Evolutionary conservation across 2,888 invertebrate species (phyloP).

Genomic region (Drosophila antonietae): DNA sequence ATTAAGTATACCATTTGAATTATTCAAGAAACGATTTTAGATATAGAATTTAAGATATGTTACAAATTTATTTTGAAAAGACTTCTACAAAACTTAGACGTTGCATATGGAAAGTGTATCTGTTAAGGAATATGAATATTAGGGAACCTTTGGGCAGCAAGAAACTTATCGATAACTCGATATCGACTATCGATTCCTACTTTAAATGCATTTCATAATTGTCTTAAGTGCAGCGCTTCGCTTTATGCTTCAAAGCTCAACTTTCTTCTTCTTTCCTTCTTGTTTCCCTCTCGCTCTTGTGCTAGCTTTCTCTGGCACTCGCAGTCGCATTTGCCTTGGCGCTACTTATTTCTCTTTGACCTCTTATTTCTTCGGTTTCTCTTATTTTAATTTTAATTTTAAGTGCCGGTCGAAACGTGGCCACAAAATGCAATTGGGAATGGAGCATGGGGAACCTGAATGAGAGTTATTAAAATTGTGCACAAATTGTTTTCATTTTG

Average conservation of each 20-base stretch:
- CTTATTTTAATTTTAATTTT: not conserved
- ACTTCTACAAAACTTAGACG: too few relatives aligned
- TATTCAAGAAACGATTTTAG: too few relatives aligned
- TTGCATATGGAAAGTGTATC: too few relatives aligned
- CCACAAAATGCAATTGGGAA: constrained; percentile 55
- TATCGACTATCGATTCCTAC: not conserved
- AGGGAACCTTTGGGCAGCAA: too few relatives aligned
- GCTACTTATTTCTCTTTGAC: not conserved
- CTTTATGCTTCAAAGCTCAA: not conserved
- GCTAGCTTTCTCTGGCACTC: not conserved
- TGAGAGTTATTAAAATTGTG: constrained; percentile 60
- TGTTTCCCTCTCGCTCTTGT: not conserved
- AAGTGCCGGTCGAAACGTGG: constrained; percentile 50
- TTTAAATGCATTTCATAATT: not conserved
- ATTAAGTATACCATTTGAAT: too few relatives aligned
- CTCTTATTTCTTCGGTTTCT: not conserved
- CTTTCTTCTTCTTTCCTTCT: too few relatives aligned
- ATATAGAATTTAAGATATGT: too few relatives aligned
- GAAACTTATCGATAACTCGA: not conserved
- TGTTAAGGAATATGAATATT: too few relatives aligned
- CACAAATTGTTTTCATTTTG: constrained; percentile 62
- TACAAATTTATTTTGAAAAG: too few relatives aligned
- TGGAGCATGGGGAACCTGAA: constrained; percentile 19
- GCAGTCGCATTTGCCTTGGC: not conserved
- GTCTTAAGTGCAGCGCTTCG: not conserved